Evolutionary conservation across 2,113 vertebrate genomes (phyloP), one percentile per base, ranked within the genome.

Genomic region (Leptobrachium ailaonicum): DNA sequence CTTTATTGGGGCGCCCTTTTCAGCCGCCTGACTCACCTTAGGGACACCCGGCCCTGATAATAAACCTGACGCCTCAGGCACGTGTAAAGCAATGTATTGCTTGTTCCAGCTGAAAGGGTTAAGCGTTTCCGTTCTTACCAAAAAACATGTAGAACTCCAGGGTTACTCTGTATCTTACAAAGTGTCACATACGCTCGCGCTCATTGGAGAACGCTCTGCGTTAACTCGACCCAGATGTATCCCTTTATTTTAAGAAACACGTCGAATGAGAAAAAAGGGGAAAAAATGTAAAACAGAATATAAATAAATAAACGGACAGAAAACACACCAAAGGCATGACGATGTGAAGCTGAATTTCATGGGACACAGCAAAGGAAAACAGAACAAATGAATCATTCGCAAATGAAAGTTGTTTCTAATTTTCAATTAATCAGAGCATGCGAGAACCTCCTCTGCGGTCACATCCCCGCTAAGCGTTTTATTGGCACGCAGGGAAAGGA

Each of bases 311-410:
- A 70, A 43, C 45, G 10, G 41, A 40, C 42, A 58, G 8, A 80
- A 56, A 13, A 78, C 58, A 6, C 20, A 32, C 20, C 20, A 41
- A 67, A 80, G 66, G 54, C 43, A 47, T 75, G 42, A 74, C 20
- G 20, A 81, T 58, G 32, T 50, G 41, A 69, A 69, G 68, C 60
- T 58, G 64, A 81, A 69, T 81, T 56, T 81, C 56, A 75, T 50
- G 79, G 79, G 69, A 69, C 79, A 75, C 43, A 63, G 63, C 79
- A 81, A 75, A 75, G 74, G 69, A 74, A 81, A 81, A 69, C 79
- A 74, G 79, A 81, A 81, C 79, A 81, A 81, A 81, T 81, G 68
- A 73, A 54, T 75, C 79, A 75, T 81, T 81, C 4, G 11, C 42
- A 10, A 75, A 74, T 50, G 64, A 81, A 75, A 81, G 53, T 81